Conservation (phyloP, 2,797 vertebrate genomes). For the Cossypha dichroa region DNA sequence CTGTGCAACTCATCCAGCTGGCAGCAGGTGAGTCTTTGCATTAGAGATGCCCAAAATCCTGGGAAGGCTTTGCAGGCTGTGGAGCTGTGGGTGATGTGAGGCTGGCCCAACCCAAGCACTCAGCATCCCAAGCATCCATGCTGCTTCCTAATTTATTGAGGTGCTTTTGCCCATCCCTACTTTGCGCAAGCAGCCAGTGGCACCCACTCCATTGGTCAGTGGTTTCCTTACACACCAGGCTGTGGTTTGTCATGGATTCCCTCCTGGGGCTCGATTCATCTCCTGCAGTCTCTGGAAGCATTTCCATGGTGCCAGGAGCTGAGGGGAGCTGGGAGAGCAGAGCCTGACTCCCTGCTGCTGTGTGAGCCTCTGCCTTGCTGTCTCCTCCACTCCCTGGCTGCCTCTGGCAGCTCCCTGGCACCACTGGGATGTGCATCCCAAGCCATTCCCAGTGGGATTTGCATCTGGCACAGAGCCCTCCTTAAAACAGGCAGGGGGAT, state of each 20-base stretch:
- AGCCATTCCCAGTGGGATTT: background rate
- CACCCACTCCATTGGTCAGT: accelerated
- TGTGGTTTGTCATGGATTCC: background rate
- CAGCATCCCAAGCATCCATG: background rate
- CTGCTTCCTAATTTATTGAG: background rate
- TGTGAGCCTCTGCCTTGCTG: accelerated
- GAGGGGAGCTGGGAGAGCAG: background rate
- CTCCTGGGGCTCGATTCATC: accelerated
- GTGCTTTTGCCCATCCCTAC: background rate
- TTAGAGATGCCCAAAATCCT: background rate
- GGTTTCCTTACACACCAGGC: background rate
- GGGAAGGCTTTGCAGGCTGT: background rate
- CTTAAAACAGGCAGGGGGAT: background rate
- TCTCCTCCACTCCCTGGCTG: background rate
- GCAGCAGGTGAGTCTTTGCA: background rate
- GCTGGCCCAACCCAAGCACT: background rate
- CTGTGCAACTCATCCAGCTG: background rate
- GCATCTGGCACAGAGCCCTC: background rate
- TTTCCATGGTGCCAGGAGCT: background rate
- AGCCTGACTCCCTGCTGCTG: background rate
- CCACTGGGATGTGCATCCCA: background rate
- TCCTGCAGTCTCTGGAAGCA: background rate
- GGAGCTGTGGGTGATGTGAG: background rate
- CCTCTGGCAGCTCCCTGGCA: background rate
- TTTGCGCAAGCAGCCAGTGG: background rate